Base-by-base conservation (phyloP, 2,797 vertebrate species). In the Oreochromis grahami region DNA sequence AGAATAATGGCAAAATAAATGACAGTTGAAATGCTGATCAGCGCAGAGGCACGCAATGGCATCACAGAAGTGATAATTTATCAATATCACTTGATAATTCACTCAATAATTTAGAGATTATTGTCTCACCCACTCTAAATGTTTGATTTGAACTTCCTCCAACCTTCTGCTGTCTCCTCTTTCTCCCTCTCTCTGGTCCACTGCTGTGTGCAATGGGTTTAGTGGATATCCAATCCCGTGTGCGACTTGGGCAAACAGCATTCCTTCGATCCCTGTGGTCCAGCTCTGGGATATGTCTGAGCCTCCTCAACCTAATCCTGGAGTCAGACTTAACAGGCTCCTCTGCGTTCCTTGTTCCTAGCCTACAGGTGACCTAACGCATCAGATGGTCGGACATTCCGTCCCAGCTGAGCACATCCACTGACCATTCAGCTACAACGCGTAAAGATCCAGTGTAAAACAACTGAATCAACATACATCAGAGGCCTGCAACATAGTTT, bases 241-340 rank as follows among this genome's bases (percentile, higher is more conserved):
- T 26, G 70, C 38, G 50, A 80, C 60, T 58, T 72, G 72, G 76
- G 50, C 48, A 86, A 90, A 78, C 55, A 74, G 68, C 81, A 84
- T 88, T 90, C 84, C 82, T 84, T 86, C 85, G 68, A 70, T 78
- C 86, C 80, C 78, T 83, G 86, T 86, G 87, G 90, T 89, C 85
- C 80, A 63, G 58, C 72, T 78, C 76, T 83, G 86, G 76, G 78
- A 74, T 86, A 48, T 68, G 68, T 86, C 82, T 84, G 53, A 83
- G 76, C 80, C 51, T 52, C 77, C 63, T 56, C 34, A 32, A 78
- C 48, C 77, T 84, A 84, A 84, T 87, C 84, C 83, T 56, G 52
- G 38, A 77, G 72, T 65, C 55, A 58, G 63, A 36, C 70, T 63
- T 2, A 48, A 26, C 24, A 72, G 68, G 43, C 68, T 48, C 68